Evolutionary conservation across 2,797 vertebrate species (phyloP), one percentile per base, ranked within the genome.

Genomic region (Lerista edwardsae): DNA sequence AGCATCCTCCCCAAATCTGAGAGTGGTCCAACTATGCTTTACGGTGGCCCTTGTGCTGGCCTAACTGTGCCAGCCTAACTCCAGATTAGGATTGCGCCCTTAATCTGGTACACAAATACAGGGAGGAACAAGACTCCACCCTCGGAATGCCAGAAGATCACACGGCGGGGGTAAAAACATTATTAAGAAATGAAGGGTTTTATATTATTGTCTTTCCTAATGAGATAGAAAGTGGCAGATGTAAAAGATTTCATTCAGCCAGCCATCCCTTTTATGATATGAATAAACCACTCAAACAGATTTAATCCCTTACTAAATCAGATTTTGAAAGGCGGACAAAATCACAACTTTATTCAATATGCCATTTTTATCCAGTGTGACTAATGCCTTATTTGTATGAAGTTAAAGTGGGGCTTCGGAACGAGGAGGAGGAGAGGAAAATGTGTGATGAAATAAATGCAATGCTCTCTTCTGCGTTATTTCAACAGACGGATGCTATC

Each of bases 321-420:
- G 90, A 96, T 96, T 94, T 96, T 92, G 91, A 94, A 86, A 80
- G 92, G 91, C 90, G 94, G 94, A 95, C 90, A 96, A 94, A 96
- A 94, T 95, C 94, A 94, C 91, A 94, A 94, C 90, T 95, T 95
- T 91, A 95, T 95, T 95, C 94, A 95, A 92, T 89, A 91, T 93
- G 39, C 94, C 94, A 95, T 95, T 95, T 47, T 93, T 95, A 95
- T 94, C 93, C 93, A 83, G 90, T 88, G 94, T 96, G 95, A 96
- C 95, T 95, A 96, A 96, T 96, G 91, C 88, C 93, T 95, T 95
- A 96, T 96, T 96, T 94, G 94, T 96, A 95, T 93, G 91, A 94
- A 95, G 94, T 96, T 95, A 95, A 96, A 95, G 95, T 92, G 94
- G 90, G 91, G 87, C 90, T 0, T 93, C 93, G 87, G 94, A 94